Base-by-base conservation (phyloP, 2,797 vertebrate species). In the Mus minutoides region DNA sequence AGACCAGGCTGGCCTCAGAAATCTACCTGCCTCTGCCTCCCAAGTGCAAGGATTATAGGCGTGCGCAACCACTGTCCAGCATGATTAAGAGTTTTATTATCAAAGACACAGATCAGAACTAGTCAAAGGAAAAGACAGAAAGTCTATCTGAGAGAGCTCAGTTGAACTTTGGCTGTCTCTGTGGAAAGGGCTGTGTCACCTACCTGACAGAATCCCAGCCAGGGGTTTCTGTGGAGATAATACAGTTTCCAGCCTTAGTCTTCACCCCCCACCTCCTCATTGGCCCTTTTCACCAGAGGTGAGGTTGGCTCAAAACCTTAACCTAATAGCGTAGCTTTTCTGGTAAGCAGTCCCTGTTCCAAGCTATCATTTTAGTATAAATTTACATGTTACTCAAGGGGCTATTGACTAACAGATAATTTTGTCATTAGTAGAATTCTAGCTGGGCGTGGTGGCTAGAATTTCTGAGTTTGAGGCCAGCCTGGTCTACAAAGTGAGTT, bases 111-210 rank as follows among this genome's bases (percentile, higher is more conserved):
- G 60, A 64, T 92, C 49, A 94, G 40, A 21, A 92, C 6, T 22
- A 94, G 84, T 54, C 29, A 37, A 90, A 80, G 56, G 75, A 88
- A 80, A 60, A 86, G 49, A 95, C 46, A 56, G 7, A 52, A 52
- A 17, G 43, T 84, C 46, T 58, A 22, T 83, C 62, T 90, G 2
- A 84, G 56, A 90, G 77, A 49, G 26, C 83, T 62, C 58, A 71
- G 10, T 21, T 64, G 69, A 78, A 26, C 13, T 91, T 67, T 54
- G 13, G 4, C 93, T 93, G 4, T 91, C 14, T 67, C 49, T 29
- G 0, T 87, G 85, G 85, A 90, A 69, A 94, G 84, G 49, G 49
- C 13, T 73, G 17, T 89, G 8, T 69, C n/a, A 31, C 62, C 43
- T 6, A 71, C 34, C 46, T 92, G 31, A 21, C 46, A 37, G n/a